Conservation (phyloP, 1,140 invertebrate genomes). For the Drosophila hydei region DNA sequence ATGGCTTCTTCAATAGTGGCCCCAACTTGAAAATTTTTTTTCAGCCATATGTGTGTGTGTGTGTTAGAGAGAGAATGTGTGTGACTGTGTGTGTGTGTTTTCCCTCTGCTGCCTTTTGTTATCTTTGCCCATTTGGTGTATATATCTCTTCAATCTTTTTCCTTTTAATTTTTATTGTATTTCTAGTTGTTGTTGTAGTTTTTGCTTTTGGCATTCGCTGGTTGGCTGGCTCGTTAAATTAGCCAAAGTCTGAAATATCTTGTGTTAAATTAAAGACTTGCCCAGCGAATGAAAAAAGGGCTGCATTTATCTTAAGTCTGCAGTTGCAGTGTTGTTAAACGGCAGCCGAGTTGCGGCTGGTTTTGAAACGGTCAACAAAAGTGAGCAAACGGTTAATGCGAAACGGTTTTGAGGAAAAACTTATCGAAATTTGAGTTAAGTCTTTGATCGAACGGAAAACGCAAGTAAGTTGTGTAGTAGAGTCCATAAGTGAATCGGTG, state of each 20-base stretch:
- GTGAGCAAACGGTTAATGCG: neutral
- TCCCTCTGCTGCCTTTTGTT: constrained; percentile 54
- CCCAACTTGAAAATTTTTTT: constrained; percentile 31
- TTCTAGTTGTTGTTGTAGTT: constrained; percentile 1
- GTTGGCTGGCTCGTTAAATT: constrained; percentile 71
- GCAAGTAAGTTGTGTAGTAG: no score
- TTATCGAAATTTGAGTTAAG: no score
- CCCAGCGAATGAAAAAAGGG: constrained; percentile 10
- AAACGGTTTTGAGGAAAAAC: constrained; percentile 6
- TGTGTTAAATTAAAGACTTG: constrained; percentile 56
- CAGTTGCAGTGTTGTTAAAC: neutral
- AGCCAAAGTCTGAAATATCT: constrained; percentile 55
- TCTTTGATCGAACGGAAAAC: no score
- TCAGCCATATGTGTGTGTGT: constrained; percentile 16
- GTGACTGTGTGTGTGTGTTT: constrained; percentile 36
- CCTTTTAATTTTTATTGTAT: constrained; percentile 71
- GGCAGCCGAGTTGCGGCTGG: neutral
- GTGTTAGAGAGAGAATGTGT: constrained; percentile 41
- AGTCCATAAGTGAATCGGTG: no score
- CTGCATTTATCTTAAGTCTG: constrained; percentile 13
- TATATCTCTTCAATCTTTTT: constrained; percentile 55
- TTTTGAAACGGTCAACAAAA: neutral
- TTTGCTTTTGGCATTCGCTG: constrained; percentile 44
- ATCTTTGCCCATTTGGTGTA: constrained; percentile 68
- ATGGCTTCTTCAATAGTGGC: constrained; percentile 75